Conservation (phyloP, 1,140 invertebrate genomes). For the Zaprionus ornatus region DNA sequence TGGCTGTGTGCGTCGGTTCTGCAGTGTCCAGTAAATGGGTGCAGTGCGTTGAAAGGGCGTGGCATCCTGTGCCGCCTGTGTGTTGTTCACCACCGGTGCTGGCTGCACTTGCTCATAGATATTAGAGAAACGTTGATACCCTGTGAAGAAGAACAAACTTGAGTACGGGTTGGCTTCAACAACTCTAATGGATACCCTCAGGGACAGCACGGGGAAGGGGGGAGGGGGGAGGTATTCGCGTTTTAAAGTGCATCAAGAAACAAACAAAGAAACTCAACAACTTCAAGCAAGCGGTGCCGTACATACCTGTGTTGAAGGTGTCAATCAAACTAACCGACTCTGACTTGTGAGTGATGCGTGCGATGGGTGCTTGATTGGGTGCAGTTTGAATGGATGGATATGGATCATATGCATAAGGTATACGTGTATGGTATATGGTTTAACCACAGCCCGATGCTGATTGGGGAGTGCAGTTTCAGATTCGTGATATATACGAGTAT, state of each 20-base stretch:
- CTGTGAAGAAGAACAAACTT: constrained; percentile 40
- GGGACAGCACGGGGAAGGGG: background rate
- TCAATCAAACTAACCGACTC: background rate
- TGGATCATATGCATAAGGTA: constrained; percentile 12
- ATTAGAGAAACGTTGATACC: constrained; percentile 84
- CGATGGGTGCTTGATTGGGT: constrained; percentile 21
- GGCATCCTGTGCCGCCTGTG: constrained; percentile 40
- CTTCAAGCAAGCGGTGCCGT: constrained; percentile 49
- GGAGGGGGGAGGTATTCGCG: background rate
- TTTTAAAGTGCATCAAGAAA: constrained; percentile 30
- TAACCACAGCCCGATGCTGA: background rate
- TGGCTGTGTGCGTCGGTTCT: constrained; percentile 70
- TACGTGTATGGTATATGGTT: background rate
- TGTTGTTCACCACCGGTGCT: constrained; percentile 31
- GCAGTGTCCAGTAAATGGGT: constrained; percentile 83
- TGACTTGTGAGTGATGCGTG: constrained; percentile 36
- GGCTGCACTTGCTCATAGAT: constrained; percentile 79
- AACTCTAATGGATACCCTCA: background rate
- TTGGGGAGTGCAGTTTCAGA: background rate
- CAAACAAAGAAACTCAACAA: constrained; percentile 9
- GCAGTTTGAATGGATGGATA: background rate
- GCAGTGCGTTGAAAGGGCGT: constrained; percentile 77
- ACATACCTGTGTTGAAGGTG: constrained; percentile 51
- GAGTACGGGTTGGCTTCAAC: background rate
- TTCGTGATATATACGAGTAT: constrained; percentile 3